Evolutionary conservation across 2,888 invertebrate species (phyloP).

Genomic region (Syrphus vitripennis): DNA sequence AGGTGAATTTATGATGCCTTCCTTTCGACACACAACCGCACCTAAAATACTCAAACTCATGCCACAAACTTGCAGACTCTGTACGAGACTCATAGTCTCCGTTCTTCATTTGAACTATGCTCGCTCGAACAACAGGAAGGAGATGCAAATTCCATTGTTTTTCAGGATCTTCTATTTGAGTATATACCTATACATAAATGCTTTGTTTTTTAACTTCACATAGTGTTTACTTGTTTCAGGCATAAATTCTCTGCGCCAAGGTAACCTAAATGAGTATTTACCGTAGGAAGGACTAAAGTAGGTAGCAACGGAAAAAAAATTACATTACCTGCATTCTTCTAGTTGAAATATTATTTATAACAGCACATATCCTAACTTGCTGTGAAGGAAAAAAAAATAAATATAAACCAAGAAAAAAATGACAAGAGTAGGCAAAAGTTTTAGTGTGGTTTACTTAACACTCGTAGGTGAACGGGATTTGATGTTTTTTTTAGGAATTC

Average conservation of each 20-base stretch:
- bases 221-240: constrained; percentile 33
- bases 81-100: constrained; percentile 12
- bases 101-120: constrained; percentile 21
- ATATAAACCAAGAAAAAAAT: neutral
- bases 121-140: constrained; percentile 39
- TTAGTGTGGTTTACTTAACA: constrained; percentile 41
- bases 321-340: constrained; percentile 31
- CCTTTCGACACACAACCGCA: neutral
- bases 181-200: constrained; percentile 6
- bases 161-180: neutral
- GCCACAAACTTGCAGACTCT: constrained; percentile 2
- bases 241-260: constrained; percentile 30
- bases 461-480: constrained; percentile 27
- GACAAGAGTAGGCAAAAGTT: neutral
- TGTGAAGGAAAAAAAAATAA: neutral
- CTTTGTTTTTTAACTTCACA: constrained; percentile 22
- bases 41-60: constrained; percentile 6
- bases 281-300: constrained; percentile 22
- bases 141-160: constrained; percentile 65
- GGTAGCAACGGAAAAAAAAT: neutral
- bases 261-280: constrained; percentile 60
- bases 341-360: constrained; percentile 60
- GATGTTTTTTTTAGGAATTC: constrained; percentile 12
- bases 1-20: constrained; percentile 57
- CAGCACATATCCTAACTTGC: neutral